phyloP scores from a whole-genome alignment of 2,113 vertebrate species.

The Enhydra lutris region DNA sequence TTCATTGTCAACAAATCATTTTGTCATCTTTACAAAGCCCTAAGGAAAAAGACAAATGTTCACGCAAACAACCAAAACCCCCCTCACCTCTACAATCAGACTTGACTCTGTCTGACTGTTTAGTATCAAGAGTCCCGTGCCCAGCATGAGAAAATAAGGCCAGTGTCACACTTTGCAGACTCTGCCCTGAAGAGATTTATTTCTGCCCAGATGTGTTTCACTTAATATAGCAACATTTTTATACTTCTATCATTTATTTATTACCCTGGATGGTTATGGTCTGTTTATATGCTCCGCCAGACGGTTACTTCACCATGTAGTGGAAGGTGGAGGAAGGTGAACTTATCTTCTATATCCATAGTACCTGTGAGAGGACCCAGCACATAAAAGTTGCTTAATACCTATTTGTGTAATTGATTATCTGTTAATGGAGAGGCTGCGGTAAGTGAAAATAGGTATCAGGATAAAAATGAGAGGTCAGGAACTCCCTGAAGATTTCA shows the following conservation, averaged over 20 bases:
- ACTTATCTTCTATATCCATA: background rate
- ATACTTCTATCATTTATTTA: background rate
- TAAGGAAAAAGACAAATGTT: constrained; percentile 34
- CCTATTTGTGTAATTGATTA: background rate
- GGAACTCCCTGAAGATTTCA: background rate
- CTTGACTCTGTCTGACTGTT: background rate
- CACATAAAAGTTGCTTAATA: background rate
- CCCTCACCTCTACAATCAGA: constrained; percentile 15
- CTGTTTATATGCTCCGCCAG: background rate
- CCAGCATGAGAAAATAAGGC: background rate
- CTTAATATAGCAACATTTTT: constrained; percentile 20
- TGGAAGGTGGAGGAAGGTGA: accelerated
- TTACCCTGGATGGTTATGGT: background rate
- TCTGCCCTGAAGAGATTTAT: background rate
- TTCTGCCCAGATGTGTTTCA: background rate
- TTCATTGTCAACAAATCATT: constrained; percentile 37
- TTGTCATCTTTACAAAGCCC: constrained; percentile 42
- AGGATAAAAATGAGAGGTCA: background rate
- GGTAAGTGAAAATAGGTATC: background rate
- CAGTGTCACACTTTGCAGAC: background rate
- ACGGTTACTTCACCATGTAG: background rate
- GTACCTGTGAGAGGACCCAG: background rate
- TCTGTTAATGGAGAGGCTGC: background rate
- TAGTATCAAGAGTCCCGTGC: background rate
- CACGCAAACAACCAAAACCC: background rate